phyloP scores from a whole-genome alignment of 2,797 vertebrate species.

The Anniella stebbinsi region DNA sequence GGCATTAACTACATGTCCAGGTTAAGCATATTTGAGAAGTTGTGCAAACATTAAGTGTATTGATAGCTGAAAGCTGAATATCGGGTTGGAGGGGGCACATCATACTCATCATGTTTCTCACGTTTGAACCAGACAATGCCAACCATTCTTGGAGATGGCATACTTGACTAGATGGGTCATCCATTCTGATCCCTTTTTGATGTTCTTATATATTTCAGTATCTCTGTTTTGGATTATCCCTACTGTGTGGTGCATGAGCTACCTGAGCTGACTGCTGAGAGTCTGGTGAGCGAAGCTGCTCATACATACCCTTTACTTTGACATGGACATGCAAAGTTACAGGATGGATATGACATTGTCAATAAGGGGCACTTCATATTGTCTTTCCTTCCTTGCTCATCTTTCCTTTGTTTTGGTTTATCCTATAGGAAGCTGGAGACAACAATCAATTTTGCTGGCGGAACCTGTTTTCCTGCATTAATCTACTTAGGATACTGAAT shows the following conservation, averaged over 20 bases:
- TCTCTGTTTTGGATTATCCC: slow-evolving; percentile 96
- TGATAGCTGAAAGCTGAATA: not conserved
- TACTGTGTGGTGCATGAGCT: slow-evolving; percentile 94
- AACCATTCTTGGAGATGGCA: not conserved
- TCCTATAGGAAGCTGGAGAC: slow-evolving; percentile 93
- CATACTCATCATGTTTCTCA: not conserved
- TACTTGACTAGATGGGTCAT: not conserved
- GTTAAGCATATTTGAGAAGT: not conserved
- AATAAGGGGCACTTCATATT: not conserved
- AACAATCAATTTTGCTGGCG: slow-evolving; percentile 99
- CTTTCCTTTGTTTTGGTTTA: not conserved
- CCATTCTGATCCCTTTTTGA: not conserved
- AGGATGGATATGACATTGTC: not conserved
- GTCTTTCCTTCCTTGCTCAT: not conserved
- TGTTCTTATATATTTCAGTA: slow-evolving; percentile 79
- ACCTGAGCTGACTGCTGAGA: slow-evolving; percentile 95
- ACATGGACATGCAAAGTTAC: not conserved
- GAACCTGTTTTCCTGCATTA: slow-evolving; percentile 98
- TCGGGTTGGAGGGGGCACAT: not conserved
- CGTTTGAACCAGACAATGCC: not conserved
- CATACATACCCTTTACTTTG: not conserved
- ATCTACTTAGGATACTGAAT: slow-evolving; percentile 96
- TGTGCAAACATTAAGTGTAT: not conserved
- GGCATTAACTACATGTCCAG: not conserved
- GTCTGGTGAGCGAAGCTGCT: slow-evolving; percentile 84